A percentile compares a stretch with the other conserved stretches of the same genome.
Evolutionary conservation across 2,113 vertebrate genomes (phyloP).

Genomic region (Phrynosoma platyrhinos): DNA sequence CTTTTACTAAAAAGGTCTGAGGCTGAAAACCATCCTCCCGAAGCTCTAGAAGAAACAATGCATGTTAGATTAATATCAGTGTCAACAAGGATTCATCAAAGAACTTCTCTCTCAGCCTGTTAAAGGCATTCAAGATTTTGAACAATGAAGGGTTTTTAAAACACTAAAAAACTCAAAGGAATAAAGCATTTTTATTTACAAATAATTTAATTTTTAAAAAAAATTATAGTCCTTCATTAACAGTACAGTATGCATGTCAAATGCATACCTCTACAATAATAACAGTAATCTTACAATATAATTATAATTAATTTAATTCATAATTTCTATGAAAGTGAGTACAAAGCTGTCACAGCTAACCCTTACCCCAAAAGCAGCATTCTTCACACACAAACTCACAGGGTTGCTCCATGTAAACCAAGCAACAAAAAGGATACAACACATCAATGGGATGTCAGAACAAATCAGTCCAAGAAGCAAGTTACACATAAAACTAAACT

Average conservation of each 20-base stretch:
- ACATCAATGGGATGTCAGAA: background rate
- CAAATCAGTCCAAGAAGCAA: background rate
- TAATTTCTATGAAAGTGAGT: background rate
- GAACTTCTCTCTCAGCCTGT: conserved; percentile 14
- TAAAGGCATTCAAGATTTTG: background rate
- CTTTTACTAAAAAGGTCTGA: conserved; percentile 89
- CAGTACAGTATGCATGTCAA: background rate
- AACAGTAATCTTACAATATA: background rate
- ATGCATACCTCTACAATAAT: background rate
- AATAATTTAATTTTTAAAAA: background rate
- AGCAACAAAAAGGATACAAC: background rate
- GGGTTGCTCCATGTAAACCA: background rate
- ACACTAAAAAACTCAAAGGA: conserved; percentile 11
- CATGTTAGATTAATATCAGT: conserved; percentile 38
- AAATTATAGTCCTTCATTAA: background rate
- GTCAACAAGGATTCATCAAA: background rate
- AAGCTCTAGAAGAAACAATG: conserved; percentile 80
- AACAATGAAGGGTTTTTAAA: conserved; percentile 5
- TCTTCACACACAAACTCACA: background rate
- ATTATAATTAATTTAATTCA: background rate
- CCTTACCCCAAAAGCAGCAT: background rate
- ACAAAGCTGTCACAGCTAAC: background rate
- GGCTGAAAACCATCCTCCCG: conserved; percentile 93
- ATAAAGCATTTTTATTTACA: background rate
- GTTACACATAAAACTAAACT: background rate